These are phyloP conservation scores for Iguana delicatissima DNA, from an alignment of 2,797 vertebrate genomes.

Conservation along the genomic window DNA sequence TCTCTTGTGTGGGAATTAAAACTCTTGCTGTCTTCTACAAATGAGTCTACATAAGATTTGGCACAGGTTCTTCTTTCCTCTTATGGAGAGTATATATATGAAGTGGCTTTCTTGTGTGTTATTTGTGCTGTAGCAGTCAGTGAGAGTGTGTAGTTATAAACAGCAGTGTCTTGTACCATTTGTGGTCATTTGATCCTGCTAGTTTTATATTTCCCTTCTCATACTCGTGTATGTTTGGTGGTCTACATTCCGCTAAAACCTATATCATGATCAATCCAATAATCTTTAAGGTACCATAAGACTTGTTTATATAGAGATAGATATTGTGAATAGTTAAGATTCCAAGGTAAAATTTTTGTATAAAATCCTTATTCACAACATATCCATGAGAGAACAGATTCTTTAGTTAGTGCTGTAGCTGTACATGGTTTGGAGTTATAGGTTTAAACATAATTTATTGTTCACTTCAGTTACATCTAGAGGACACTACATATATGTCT, in stretches of 20 bases:
- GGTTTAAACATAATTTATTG: conserved; percentile 14
- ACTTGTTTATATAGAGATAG: neutral
- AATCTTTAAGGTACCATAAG: neutral
- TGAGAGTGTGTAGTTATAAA: neutral
- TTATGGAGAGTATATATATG: neutral
- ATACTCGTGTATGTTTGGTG: too few relatives aligned
- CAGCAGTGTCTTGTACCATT: neutral
- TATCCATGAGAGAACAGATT: neutral
- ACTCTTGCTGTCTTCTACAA: neutral
- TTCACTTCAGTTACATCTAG: conserved; percentile 63
- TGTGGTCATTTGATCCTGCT: neutral
- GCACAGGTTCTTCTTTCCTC: neutral
- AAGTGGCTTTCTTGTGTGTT: neutral
- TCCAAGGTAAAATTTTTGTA: neutral
- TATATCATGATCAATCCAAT: neutral
- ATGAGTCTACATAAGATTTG: neutral
- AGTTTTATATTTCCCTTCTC: neutral
- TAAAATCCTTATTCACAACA: neutral
- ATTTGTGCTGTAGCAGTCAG: neutral
- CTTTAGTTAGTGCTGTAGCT: neutral
- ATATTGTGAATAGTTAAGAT: neutral
- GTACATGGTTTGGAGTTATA: conserved; percentile 1
- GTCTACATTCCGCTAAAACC: neutral
- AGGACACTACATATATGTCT: conserved; percentile 64
- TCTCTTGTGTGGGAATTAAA: neutral